A percentile compares a stretch with the other conserved stretches of the same genome.
phyloP scores from a whole-genome alignment of 37 sponge, comb jelly and placozoan genomes.

The Chondrilla cf. caribensis region DNA sequence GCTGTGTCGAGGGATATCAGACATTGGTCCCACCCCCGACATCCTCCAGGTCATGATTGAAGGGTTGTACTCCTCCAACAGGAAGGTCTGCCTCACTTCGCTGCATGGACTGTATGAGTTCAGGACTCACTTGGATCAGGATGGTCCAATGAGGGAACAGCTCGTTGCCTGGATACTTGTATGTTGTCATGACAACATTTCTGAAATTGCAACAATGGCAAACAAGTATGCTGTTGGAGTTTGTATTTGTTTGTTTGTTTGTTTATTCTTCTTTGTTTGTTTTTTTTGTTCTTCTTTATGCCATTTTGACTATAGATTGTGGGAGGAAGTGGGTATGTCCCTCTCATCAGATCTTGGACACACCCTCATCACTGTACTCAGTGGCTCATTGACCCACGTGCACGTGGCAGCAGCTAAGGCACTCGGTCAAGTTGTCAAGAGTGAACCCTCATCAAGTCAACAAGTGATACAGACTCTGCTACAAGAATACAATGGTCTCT shows the following conservation, averaged over 20 bases:
- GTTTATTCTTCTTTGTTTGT: neutral
- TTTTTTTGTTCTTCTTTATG: neutral
- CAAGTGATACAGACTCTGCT: constrained; percentile 30
- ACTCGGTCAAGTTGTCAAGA: constrained; percentile 44
- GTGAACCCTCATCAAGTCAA: neutral
- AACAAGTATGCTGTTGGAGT: neutral
- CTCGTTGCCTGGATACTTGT: constrained; percentile 18
- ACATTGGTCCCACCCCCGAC: constrained; percentile 2
- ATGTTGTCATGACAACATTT: constrained; percentile 27
- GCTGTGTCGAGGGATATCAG: constrained; percentile 2
- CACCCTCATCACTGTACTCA: constrained; percentile 22
- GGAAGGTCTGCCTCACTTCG: constrained; percentile 1
- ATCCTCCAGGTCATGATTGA: constrained; percentile 21
- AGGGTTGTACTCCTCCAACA: constrained; percentile 31
- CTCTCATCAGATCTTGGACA: constrained; percentile 27
- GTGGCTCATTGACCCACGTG: constrained; percentile 20
- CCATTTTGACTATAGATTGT: constrained; percentile 53
- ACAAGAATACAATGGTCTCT: constrained; percentile 31
- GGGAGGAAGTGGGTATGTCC: constrained; percentile 27
- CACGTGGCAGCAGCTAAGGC: constrained; percentile 47
- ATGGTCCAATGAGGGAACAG: neutral
- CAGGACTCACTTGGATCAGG: neutral
- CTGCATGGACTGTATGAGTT: neutral
- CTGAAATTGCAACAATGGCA: neutral
- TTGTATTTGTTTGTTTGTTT: neutral